Conservation (phyloP, 2,113 vertebrate genomes). For the Clinocottus analis region DNA sequence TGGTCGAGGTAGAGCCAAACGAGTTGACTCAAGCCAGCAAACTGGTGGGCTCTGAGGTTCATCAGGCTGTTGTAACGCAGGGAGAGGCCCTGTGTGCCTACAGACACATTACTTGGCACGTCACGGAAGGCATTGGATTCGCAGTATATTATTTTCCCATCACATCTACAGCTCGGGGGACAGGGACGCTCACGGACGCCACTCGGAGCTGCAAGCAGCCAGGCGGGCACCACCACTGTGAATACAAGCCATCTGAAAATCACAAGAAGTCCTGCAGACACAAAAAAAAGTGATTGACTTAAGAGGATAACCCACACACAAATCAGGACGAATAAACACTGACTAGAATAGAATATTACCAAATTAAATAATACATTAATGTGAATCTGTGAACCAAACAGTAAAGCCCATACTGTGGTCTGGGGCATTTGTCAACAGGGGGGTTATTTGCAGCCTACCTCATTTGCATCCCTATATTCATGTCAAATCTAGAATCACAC, state of each 20-base stretch:
- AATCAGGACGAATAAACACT: not conserved
- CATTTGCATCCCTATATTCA: slow-evolving; percentile 30
- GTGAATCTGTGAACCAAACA: slow-evolving; percentile 10
- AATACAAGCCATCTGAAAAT: slow-evolving; percentile 86
- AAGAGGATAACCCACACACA: slow-evolving; percentile 1
- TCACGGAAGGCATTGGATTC: slow-evolving; percentile 95
- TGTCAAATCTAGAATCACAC: not conserved
- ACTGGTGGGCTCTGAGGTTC: slow-evolving; percentile 91
- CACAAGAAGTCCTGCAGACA: slow-evolving; percentile 81
- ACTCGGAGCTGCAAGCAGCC: slow-evolving; percentile 84
- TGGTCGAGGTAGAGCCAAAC: slow-evolving; percentile 99
- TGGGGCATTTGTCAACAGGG: slow-evolving; percentile 6
- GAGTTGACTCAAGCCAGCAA: slow-evolving; percentile 93
- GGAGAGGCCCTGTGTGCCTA: slow-evolving; percentile 94
- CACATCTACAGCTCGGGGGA: slow-evolving; percentile 94
- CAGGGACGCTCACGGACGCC: slow-evolving; percentile 91
- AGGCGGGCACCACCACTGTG: slow-evolving; percentile 80
- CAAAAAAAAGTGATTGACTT: slow-evolving; percentile 55
- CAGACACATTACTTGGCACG: slow-evolving; percentile 95
- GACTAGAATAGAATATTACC: not conserved
- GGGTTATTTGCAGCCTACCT: slow-evolving; percentile 22
- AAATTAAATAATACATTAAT: not conserved
- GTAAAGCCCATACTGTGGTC: slow-evolving; percentile 1
- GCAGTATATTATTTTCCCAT: slow-evolving; percentile 98
- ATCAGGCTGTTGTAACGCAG: slow-evolving; percentile 97